phyloP scores from a whole-genome alignment of 2,888 invertebrate species.

The Rhorus exstirpatorius region DNA sequence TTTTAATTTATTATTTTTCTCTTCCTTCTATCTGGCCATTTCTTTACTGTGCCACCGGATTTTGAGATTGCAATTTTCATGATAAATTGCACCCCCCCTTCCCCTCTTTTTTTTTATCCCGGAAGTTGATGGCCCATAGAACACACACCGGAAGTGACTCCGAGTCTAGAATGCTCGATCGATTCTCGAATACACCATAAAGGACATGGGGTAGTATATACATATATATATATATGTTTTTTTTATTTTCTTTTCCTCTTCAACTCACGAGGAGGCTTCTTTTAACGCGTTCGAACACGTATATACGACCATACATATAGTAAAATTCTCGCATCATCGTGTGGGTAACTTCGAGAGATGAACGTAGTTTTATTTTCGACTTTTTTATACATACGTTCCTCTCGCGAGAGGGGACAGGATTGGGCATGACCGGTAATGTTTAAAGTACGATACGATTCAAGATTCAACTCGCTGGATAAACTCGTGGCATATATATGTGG shows the following conservation, averaged over 20 bases:
- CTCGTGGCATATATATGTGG: too few relatives aligned
- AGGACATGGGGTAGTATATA: background rate
- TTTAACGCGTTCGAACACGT: slow-evolving; percentile 34
- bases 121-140: background rate
- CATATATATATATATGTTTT: too few relatives aligned
- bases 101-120: background rate
- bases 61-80: background rate
- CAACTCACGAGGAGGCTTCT: slow-evolving; percentile 6
- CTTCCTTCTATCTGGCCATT: background rate
- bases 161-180: slow-evolving; percentile 56
- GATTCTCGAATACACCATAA: slow-evolving; percentile 46
- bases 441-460: background rate
- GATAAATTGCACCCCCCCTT: background rate
- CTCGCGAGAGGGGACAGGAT: slow-evolving; percentile 7
- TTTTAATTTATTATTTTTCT: slow-evolving; percentile 5
- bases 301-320: slow-evolving; percentile 46
- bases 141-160: slow-evolving; percentile 34
- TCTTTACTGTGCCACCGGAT: too few relatives aligned
- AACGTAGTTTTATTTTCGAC: slow-evolving; percentile 2
- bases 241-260: slow-evolving; percentile 14
- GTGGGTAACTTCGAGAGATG: slow-evolving; percentile 37
- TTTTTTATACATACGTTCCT: too few relatives aligned
- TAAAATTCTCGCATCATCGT: slow-evolving; percentile 24
- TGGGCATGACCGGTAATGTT: background rate
- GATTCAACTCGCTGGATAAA: too few relatives aligned